Conservation (phyloP, 2,888 invertebrate species). For the Stenoptilia bipunctidactyla region DNA sequence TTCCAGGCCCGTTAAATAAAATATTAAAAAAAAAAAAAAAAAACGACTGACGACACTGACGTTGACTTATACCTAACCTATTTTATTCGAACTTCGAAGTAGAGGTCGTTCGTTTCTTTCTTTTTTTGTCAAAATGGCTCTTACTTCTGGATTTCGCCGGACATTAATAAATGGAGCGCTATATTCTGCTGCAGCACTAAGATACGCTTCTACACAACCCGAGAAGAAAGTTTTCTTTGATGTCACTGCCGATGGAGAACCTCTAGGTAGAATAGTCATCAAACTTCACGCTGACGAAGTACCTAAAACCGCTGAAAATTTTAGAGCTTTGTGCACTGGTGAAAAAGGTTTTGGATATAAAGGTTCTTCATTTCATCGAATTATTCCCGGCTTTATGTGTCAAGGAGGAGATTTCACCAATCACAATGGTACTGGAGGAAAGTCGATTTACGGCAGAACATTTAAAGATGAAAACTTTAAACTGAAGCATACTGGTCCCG, state of each 20-base stretch:
- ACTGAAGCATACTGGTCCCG: slow-evolving; percentile 90
- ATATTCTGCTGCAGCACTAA: slow-evolving; percentile 50
- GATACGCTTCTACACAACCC: slow-evolving; percentile 48
- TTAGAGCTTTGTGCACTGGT: slow-evolving; percentile 86
- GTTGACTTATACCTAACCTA: no score
- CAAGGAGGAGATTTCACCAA: slow-evolving; percentile 96
- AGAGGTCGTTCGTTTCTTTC: no score
- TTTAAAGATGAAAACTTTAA: slow-evolving; percentile 97
- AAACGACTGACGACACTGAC: no score
- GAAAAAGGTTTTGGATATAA: slow-evolving; percentile 83
- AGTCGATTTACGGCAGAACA: slow-evolving; percentile 94
- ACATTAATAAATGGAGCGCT: slow-evolving; percentile 45
- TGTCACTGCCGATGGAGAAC: slow-evolving; percentile 84
- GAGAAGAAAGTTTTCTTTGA: slow-evolving; percentile 84
- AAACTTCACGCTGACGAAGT: slow-evolving; percentile 90
- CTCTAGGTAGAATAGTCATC: slow-evolving; percentile 88
- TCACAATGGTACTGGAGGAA: slow-evolving; percentile 93
- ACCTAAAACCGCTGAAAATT: slow-evolving; percentile 95
- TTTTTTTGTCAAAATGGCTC: slow-evolving; percentile 22
- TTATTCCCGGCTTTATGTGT: slow-evolving; percentile 97
- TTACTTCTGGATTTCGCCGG: slow-evolving; percentile 37
- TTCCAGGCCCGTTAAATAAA: no score
- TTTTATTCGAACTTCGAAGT: no score
- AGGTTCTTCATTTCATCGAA: slow-evolving; percentile 88
- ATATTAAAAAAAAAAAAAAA: no score